Conservation (phyloP, 2,888 invertebrate genomes). For the Emmelina monodactyla region DNA sequence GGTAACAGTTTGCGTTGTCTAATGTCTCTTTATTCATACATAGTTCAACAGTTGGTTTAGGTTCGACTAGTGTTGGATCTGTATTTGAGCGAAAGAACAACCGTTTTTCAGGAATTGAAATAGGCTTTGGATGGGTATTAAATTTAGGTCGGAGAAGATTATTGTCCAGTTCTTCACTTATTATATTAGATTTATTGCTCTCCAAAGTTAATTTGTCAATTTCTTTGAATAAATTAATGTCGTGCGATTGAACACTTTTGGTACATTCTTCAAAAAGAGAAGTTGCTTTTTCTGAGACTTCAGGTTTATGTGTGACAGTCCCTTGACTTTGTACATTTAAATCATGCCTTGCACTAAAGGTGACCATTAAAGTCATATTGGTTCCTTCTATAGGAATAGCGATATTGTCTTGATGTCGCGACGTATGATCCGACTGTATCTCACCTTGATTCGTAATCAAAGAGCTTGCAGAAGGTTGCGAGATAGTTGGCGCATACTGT, state of each 20-base stretch:
- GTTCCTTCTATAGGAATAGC: conserved; percentile 50
- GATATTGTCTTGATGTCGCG: conserved; percentile 24
- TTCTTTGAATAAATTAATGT: no score
- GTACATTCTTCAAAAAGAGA: conserved; percentile 31
- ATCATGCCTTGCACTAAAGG: conserved; percentile 20
- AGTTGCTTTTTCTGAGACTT: conserved; percentile 27
- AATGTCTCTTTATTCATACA: no score
- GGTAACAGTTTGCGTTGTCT: no score
- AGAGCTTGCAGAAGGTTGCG: conserved; percentile 1
- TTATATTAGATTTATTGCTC: no score
- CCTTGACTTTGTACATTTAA: not conserved
- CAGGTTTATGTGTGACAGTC: not conserved
- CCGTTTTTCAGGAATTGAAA: not conserved
- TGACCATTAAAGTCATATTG: conserved; percentile 46
- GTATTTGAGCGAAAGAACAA: not conserved
- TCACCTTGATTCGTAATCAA: not conserved
- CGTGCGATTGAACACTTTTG: conserved; percentile 38
- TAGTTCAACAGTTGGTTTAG: no score
- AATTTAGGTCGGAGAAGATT: no score
- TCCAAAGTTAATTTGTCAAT: no score
- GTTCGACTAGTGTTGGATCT: no score
- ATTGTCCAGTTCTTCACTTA: no score
- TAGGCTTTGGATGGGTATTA: conserved; percentile 2
- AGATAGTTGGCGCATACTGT: not conserved
- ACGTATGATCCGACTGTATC: no score